Evolutionary conservation across 2,797 vertebrate genomes (phyloP), one percentile per base, ranked within the genome.

Genomic region (Crocidura indochinensis): DNA sequence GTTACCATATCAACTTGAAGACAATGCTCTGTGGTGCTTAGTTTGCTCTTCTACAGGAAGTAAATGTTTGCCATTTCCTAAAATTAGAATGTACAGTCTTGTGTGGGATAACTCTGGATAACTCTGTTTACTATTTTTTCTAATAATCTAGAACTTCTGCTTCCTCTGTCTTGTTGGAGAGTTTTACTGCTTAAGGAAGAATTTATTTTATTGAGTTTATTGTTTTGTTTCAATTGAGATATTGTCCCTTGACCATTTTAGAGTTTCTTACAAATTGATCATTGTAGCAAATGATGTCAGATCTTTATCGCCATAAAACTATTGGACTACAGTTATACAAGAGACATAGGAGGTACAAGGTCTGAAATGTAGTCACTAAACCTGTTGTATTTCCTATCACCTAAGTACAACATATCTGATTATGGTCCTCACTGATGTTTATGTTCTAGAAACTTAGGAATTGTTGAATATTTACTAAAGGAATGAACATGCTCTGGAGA

Each of bases 401-500:
- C 24, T 51, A 74, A 19, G 44, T 44, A 26, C 6, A 31, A 5
- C 4, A 2, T 53, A 51, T 72, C 75, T 62, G 4, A 71, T 72
- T 92, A n/a, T 73, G 68, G 20, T 73, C 24, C 27, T 24, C 10
- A 10, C 56, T 51, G 22, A 71, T 27, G 6, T 69, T 2, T 17
- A 47, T 29, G 29, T 19, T 47, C 29, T 8, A 5, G 5, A 8
- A 27, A 27, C 1, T 27, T 65, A 20, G 7, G 62, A 29, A 9
- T 46, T 85, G 79, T 60, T n/a, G 68, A 88, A 87, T 76, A 75
- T 56, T 82, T 71, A n/a, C 47, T 60, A 29, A 69, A 9, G 51
- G 27, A 51, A 17, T 51, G 71, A 29, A 11, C 53, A 2, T 8
- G 2, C 10, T 26, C 8, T 65, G 26, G 84, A 68, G 10, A 27